Conservation (phyloP, 2,113 vertebrate genomes). For the Psilopogon haemacephalus region DNA sequence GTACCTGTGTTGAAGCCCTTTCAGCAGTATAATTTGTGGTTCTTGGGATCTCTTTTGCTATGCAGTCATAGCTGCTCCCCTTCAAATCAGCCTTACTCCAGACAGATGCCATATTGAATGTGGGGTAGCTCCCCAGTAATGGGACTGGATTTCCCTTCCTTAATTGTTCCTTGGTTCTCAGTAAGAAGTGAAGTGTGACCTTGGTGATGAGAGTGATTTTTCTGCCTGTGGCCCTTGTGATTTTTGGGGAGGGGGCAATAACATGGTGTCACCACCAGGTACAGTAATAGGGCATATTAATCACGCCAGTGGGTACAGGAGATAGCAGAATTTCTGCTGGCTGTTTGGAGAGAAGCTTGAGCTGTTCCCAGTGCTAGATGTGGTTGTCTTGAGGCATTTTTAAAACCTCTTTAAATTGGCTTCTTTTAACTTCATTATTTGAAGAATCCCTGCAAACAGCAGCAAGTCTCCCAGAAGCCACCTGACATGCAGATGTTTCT, state of each 20-base stretch:
- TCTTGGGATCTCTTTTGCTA: background rate
- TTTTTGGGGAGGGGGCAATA: background rate
- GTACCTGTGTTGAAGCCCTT: background rate
- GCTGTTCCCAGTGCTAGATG: background rate
- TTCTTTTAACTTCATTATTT: conserved; percentile 6
- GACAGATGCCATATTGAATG: background rate
- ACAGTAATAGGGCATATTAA: background rate
- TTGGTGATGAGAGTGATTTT: fast-evolving
- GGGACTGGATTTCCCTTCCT: background rate
- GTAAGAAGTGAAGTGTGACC: background rate
- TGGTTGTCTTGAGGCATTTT: background rate
- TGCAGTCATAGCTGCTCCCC: background rate
- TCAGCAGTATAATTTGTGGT: background rate
- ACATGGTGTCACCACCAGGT: background rate
- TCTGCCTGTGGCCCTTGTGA: background rate
- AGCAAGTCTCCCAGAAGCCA: background rate
- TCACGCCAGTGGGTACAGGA: background rate
- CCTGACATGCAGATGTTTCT: conserved; percentile 32
- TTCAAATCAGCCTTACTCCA: background rate
- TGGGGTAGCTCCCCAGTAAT: background rate
- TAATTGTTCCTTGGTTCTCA: background rate
- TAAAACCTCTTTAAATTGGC: background rate
- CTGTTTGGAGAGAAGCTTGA: background rate
- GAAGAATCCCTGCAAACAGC: background rate
- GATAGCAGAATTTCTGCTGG: background rate